Conservation (phyloP, 2,888 invertebrate genomes). For the Diarsia mendica region DNA sequence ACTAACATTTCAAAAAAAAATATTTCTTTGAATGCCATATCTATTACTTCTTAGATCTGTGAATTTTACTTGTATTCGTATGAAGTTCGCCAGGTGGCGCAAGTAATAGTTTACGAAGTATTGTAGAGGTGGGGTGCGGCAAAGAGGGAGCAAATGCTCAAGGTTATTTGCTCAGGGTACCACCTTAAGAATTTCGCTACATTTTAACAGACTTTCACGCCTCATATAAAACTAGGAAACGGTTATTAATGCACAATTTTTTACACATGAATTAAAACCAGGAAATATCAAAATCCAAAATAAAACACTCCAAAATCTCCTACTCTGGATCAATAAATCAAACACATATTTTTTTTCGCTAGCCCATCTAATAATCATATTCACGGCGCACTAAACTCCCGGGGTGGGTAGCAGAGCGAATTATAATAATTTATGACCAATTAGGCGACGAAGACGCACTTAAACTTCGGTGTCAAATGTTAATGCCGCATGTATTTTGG, state of each 20-base stretch:
- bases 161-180: no score
- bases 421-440: conserved; percentile 86
- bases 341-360: conserved; percentile 70
- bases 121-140: no score
- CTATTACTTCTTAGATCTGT: no score
- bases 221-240: not conserved
- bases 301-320: conserved; percentile 8
- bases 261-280: not conserved
- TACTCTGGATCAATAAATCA: conserved; percentile 58
- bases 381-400: conserved; percentile 71
- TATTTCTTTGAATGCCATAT: no score
- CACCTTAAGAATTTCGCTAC: not conserved
- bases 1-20: no score
- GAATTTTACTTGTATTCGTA: no score
- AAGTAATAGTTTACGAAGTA: no score
- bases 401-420: conserved; percentile 79
- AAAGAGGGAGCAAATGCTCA: no score
- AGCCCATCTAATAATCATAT: conserved; percentile 74
- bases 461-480: conserved; percentile 73
- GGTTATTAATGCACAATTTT: not conserved
- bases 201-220: not conserved
- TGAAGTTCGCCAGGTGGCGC: no score
- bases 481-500: conserved; percentile 78
- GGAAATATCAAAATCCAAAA: conserved; percentile 14
- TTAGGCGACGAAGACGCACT: conserved; percentile 76